Conservation (phyloP, 2,888 invertebrate species). For the Pimpla rufipes region DNA sequence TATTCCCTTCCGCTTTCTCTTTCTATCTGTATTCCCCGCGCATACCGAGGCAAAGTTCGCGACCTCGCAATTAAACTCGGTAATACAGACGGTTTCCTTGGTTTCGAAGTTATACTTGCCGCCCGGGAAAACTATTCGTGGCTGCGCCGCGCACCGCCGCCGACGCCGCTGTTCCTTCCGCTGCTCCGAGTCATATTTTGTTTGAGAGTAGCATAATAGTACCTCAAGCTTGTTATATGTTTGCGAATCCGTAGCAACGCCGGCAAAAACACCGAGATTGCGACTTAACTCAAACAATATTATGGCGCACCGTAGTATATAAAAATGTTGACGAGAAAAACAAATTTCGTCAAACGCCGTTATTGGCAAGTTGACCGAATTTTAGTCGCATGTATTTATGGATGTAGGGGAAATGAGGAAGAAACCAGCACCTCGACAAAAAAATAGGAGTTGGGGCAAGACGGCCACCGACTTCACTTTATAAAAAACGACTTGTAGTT, state of each 20-base stretch:
- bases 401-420: too few species aligned
- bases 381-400: too few species aligned
- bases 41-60: constrained; percentile 70
- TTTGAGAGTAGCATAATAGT: constrained; percentile 27
- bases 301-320: not conserved
- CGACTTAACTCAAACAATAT: constrained; percentile 42
- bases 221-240: constrained; percentile 39
- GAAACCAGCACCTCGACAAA: too few species aligned
- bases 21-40: constrained; percentile 62
- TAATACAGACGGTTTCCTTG: constrained; percentile 67
- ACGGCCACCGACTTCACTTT: too few species aligned
- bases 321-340: not conserved
- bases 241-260: constrained; percentile 6
- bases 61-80: constrained; percentile 73
- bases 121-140: constrained; percentile 64
- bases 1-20: constrained; percentile 45
- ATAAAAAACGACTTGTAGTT: too few species aligned
- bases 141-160: not conserved
- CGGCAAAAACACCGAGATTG: constrained; percentile 29
- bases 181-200: constrained; percentile 38
- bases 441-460: too few species aligned
- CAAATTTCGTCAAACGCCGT: too few species aligned
- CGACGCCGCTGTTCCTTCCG: constrained; percentile 16
- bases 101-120: constrained; percentile 62
- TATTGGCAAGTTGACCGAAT: too few species aligned